A percentile compares a stretch with the other conserved stretches of the same genome.
Conservation (phyloP, 2,113 vertebrate species). For the Burhinus oedicnemus region DNA sequence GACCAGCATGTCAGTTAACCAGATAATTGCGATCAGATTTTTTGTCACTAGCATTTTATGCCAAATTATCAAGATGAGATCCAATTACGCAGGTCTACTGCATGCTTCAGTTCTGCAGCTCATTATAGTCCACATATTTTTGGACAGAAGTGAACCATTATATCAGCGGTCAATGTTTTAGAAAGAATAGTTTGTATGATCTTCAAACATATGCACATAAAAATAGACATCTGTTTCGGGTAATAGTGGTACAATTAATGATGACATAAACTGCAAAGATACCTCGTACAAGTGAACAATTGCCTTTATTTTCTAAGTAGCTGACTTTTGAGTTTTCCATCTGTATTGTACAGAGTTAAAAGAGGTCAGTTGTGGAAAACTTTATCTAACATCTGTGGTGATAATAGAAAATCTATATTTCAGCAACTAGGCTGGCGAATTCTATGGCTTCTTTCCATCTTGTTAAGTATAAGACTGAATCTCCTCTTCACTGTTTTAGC, state of each 20-base stretch:
- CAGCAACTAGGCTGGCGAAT: neutral
- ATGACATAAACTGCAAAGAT: neutral
- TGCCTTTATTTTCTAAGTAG: neutral
- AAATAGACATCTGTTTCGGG: neutral
- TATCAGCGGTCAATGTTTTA: neutral
- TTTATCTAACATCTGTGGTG: neutral
- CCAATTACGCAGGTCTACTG: neutral
- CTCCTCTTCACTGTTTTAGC: neutral
- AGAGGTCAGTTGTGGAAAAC: neutral
- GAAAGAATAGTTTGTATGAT: neutral
- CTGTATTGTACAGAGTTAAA: neutral
- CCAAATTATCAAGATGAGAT: neutral
- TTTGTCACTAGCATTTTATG: neutral
- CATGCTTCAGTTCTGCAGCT: neutral
- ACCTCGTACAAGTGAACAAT: neutral
- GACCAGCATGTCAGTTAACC: neutral
- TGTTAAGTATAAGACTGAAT: neutral
- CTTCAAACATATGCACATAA: neutral
- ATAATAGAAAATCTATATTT: neutral
- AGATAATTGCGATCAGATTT: neutral
- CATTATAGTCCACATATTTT: neutral
- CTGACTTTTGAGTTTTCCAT: neutral
- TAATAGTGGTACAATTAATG: neutral
- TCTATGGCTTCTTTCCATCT: neutral
- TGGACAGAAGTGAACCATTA: neutral